Base-by-base conservation (phyloP, 1,140 invertebrate species). In the Oedothorax gibbosus region DNA sequence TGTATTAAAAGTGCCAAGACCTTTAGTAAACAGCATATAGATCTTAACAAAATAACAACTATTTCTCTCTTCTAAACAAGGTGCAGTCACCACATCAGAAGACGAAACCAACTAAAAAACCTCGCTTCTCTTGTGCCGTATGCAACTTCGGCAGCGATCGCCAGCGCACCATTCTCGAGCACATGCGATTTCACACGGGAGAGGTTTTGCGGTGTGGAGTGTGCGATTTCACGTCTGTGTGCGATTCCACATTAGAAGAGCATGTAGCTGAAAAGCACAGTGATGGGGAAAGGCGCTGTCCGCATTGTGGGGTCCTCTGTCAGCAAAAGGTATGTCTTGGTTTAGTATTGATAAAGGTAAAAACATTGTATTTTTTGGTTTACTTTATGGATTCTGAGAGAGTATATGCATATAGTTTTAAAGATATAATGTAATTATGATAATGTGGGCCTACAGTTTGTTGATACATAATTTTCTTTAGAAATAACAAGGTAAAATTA, bases 111-210 rank as follows among this genome's bases (percentile, higher is more conserved):
- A 35, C 35, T 35, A 10, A 78, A n/a, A 85, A n/a, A 54, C 72
- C 85, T 51, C 89, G 88, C 62, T 92, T 91, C 87, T 88, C 85
- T 60, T 92, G 91, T 87, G 89, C 89, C 77, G 88, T 90, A 49
- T 92, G 91, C 81, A 89, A 89, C 51, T 89, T 89, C 76, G 87
- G 87, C 50, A 91, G 89, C 87, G 86, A 89, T 20, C 90, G 86
- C 53, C 91, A 91, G 86, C 87, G 87, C 18, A 89, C 86, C 66
- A 92, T 92, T 85, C 91, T 90, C 86, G 88, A 89, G 21, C 92
- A 92, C 87, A 91, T 90, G 90, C 84, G 90, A 8, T 86, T 88
- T n/a, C 92, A 92, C 87, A 90, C 90, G 2, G 89, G 89, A 10
- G 86, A 88, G 53, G 85, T 89, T 21, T 82, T 91, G 20, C 87